Evolutionary conservation across 2,113 vertebrate genomes (phyloP).

Genomic region (Garra rufa): DNA sequence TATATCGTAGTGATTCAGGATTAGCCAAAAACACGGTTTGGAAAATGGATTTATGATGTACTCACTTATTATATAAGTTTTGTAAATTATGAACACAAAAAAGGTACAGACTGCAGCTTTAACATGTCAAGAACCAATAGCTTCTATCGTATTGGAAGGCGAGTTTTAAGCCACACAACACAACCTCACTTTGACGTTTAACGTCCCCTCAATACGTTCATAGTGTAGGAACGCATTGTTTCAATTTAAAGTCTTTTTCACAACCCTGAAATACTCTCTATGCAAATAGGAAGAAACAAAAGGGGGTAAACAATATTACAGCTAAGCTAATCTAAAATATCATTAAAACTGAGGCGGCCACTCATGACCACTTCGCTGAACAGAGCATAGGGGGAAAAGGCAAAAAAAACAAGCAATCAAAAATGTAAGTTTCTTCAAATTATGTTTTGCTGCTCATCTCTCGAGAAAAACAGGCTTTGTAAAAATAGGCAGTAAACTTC

Average conservation of each 20-base stretch:
- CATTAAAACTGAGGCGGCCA: conserved; percentile 23
- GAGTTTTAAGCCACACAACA: neutral
- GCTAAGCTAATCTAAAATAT: conserved; percentile 6
- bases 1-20: too few species aligned
- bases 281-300: neutral
- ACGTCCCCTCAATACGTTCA: neutral
- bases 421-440: conserved; percentile 41
- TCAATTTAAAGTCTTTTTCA: neutral
- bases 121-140: neutral
- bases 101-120: too few species aligned
- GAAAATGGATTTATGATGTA: too few species aligned
- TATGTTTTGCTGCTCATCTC: conserved; percentile 21
- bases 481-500: neutral
- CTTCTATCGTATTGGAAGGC: neutral
- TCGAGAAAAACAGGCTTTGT: neutral
- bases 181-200: neutral
- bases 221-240: neutral
- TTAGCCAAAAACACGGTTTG: too few species aligned
- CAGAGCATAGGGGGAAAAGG: neutral
- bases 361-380: conserved; percentile 23
- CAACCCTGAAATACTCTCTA: neutral
- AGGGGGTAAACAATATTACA: neutral
- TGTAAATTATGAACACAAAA: too few species aligned
- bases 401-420: conserved; percentile 12
- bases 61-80: too few species aligned